Evolutionary conservation across 2,797 vertebrate genomes (phyloP).

Genomic region (Catostomus latipinnis): DNA sequence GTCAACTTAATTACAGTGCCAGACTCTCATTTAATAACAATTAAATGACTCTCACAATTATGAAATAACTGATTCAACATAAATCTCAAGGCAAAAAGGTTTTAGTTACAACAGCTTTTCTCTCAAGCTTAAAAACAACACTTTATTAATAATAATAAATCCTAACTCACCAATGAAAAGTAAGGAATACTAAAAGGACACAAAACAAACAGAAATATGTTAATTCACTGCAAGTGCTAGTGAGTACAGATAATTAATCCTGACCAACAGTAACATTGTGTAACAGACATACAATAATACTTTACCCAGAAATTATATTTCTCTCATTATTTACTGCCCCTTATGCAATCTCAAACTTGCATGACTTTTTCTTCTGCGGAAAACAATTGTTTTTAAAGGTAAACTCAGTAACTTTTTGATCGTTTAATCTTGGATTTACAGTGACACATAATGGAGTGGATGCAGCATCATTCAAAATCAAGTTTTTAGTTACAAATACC

Average conservation of each 20-base stretch:
- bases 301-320: too few relatives aligned
- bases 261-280: not conserved
- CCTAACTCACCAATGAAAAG: slow-evolving; percentile 12
- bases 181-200: slow-evolving; percentile 3
- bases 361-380: too few relatives aligned
- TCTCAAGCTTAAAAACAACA: slow-evolving; percentile 21
- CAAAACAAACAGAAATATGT: slow-evolving; percentile 18
- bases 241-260: not conserved
- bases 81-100: slow-evolving; percentile 38
- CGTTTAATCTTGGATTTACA: too few relatives aligned
- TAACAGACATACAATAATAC: not conserved
- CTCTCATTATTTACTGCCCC: too few relatives aligned
- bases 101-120: slow-evolving; percentile 13
- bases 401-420: too few relatives aligned
- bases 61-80: not conserved
- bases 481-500: too few relatives aligned
- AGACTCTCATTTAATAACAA: slow-evolving; percentile 4
- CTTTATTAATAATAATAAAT: slow-evolving; percentile 18
- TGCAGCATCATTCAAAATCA: too few relatives aligned
- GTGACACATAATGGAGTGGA: too few relatives aligned
- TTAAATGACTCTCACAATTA: not conserved
- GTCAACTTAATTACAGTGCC: not conserved
- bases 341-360: too few relatives aligned
- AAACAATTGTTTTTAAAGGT: too few relatives aligned
- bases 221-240: not conserved